Evolutionary conservation across 92 coral and sea anemone genomes (phyloP).

Genomic region (Epizoanthus fatuus): DNA sequence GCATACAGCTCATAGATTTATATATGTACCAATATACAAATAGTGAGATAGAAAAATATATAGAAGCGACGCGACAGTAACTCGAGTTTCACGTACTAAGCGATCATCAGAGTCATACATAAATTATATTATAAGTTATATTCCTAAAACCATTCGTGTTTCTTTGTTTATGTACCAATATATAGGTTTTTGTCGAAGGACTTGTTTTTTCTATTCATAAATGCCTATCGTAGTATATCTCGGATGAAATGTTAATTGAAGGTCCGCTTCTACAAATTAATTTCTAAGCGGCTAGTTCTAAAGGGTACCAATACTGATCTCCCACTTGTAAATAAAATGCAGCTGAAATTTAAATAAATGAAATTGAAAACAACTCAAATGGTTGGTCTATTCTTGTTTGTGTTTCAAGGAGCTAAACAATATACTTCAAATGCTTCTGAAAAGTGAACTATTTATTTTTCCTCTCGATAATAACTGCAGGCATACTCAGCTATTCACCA

Average conservation of each 20-base stretch:
- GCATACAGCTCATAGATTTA: too few relatives aligned
- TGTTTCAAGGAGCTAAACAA: background rate
- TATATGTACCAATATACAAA: too few relatives aligned
- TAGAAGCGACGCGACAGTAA: too few relatives aligned
- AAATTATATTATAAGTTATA: too few relatives aligned
- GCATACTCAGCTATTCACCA: background rate
- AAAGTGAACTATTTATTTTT: background rate
- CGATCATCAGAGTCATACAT: too few relatives aligned
- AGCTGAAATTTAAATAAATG: slow-evolving; percentile 21
- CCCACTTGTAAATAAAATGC: background rate
- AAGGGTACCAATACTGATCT: background rate
- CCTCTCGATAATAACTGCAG: background rate
- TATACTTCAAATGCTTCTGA: background rate
- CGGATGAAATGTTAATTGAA: slow-evolving; percentile 7
- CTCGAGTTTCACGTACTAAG: too few relatives aligned
- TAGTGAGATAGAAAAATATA: too few relatives aligned
- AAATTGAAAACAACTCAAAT: background rate
- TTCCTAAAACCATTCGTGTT: too few relatives aligned
- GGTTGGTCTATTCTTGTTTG: slow-evolving; percentile 6
- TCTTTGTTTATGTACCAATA: too few relatives aligned
- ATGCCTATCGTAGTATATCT: background rate
- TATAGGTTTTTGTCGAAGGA: too few relatives aligned
- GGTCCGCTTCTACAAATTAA: background rate
- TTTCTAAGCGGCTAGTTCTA: background rate
- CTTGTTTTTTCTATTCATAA: too few relatives aligned